Evolutionary conservation across 2,888 invertebrate species (phyloP), one percentile per base, ranked within the genome.

Genomic region (Hirtodrosophila confusa): DNA sequence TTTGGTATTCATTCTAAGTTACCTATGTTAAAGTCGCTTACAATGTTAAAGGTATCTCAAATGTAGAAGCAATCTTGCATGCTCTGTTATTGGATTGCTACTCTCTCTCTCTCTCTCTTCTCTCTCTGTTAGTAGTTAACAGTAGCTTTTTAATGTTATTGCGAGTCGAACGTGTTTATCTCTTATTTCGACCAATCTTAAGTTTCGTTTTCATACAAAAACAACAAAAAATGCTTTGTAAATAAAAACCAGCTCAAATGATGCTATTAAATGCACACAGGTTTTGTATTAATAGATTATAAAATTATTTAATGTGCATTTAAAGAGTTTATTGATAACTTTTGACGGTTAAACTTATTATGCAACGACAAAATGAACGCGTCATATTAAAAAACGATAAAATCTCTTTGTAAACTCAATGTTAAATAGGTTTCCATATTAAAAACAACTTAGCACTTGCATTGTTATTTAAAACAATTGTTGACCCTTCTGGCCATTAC

Each of bases 391-490:
- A 37, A 23, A 44, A n/a, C 17, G 0, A 4, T 36, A 11, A 6
- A n/a, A 31, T n/a, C n/a, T 27, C 35, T 41, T 12, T 44, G 12
- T 27, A 12, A 47, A 11, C 41, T 24, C 35, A 40, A 39, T 44
- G 63, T 48, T 51, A 44, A 68, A 23, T 62, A 17, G 10, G 31
- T 23, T 53, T 17, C 7, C 35, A 3, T 23, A 31, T 43, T 3
- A 27, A 44, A 31, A 48, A 39, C 47, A 39, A 27, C 47, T 33
- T 39, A 29, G 31, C 44, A 41, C 10, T 47, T 49, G 31, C 12
- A 54, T 67, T 71, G 62, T 67, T 41, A 47, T 53, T 50, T 49
- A 27, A 50, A 60, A 48, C 43, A 66, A 50, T 55, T 55, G 54
- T 47, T 44, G 33, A 67, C 31, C 47, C 41, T 51, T 23, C n/a